Evolutionary conservation across 2,888 invertebrate species (phyloP).

Genomic region (Biston stratarius): DNA sequence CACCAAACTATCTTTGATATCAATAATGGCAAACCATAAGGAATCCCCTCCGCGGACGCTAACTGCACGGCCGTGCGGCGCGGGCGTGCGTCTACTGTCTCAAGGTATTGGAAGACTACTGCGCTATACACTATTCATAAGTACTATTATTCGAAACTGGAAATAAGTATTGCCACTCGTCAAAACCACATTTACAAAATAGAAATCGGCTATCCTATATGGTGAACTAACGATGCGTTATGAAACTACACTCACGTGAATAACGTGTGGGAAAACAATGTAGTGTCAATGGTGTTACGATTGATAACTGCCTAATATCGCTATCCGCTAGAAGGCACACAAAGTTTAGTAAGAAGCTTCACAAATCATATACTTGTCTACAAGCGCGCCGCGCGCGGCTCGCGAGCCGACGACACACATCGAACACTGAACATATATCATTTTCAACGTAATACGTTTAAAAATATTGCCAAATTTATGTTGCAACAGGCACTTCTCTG

Average conservation of each 20-base stretch:
- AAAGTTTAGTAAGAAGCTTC: constrained; percentile 86
- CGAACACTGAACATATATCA: constrained; percentile 76
- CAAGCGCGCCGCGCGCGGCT: constrained; percentile 30
- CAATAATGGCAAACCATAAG: constrained; percentile 85
- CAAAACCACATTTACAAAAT: constrained; percentile 61
- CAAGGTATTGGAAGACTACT: constrained; percentile 85
- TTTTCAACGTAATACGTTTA: constrained; percentile 77
- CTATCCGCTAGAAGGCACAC: constrained; percentile 86
- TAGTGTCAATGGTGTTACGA: constrained; percentile 72
- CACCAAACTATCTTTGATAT: constrained; percentile 87
- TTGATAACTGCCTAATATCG: constrained; percentile 82
- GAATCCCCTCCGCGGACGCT: constrained; percentile 80
- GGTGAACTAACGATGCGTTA: constrained; percentile 63
- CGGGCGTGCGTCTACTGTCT: constrained; percentile 65
- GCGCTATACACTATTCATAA: constrained; percentile 79
- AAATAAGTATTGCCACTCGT: constrained; percentile 58
- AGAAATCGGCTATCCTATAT: constrained; percentile 67
- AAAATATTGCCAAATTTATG: constrained; percentile 86
- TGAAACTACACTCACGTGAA: constrained; percentile 61
- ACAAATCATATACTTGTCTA: constrained; percentile 69
- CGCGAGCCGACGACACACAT: constrained; percentile 54
- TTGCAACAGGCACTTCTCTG: constrained; percentile 86
- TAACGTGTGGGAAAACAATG: constrained; percentile 63
- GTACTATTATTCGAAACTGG: constrained; percentile 77
- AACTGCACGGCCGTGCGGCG: constrained; percentile 55